A percentile compares a stretch with the other conserved stretches of the same genome.
Conservation (phyloP, 1,140 invertebrate genomes). For the Drosophila lacteicornis region DNA sequence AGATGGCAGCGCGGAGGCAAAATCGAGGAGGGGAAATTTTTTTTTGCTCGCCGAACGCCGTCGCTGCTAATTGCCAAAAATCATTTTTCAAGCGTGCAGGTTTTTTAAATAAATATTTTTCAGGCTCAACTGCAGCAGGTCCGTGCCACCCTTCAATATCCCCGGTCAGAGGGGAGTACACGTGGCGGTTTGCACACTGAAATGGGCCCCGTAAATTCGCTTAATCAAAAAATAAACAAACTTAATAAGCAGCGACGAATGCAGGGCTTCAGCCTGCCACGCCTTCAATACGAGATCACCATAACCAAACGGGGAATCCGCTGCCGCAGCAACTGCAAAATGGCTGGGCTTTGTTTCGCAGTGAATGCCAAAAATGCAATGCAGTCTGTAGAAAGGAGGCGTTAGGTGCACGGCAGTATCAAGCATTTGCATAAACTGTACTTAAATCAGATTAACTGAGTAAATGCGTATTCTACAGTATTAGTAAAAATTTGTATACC, state of each 20-base stretch:
- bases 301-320: background rate
- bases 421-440: too few species aligned
- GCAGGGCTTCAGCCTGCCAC: slow-evolving; percentile 15
- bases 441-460: too few species aligned
- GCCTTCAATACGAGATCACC: background rate
- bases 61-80: slow-evolving; percentile 77
- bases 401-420: background rate
- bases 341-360: slow-evolving; percentile 14
- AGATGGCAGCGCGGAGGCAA: slow-evolving; percentile 4
- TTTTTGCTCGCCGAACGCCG: slow-evolving; percentile 37
- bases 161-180: slow-evolving; percentile 8
- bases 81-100: slow-evolving; percentile 75
- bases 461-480: too few species aligned
- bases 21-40: slow-evolving; percentile 19
- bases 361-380: slow-evolving; percentile 44
- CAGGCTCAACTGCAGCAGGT: slow-evolving; percentile 38
- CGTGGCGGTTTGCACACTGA: slow-evolving; percentile 25
- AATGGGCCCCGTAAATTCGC: slow-evolving; percentile 58
- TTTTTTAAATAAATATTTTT: slow-evolving; percentile 51
- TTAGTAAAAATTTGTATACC: too few species aligned
- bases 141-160: slow-evolving; percentile 20
- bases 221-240: slow-evolving; percentile 78
- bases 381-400: background rate
- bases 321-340: background rate
- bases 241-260: slow-evolving; percentile 52